Evolutionary conservation across 2,888 invertebrate species (phyloP), one percentile per base, ranked within the genome.

Genomic region (Idaea biselata): DNA sequence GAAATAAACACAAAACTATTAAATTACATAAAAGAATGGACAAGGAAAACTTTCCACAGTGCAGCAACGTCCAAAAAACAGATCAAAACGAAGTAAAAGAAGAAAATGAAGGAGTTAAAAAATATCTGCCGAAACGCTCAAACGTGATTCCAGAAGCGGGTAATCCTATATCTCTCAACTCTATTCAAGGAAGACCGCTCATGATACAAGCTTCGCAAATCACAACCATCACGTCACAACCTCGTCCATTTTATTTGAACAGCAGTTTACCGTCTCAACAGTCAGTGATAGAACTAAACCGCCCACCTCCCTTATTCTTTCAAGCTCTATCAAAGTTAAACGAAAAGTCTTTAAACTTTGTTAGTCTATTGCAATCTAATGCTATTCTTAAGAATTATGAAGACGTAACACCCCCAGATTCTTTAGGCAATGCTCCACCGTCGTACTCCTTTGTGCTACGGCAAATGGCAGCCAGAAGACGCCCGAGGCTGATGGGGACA

Each of bases 361-460:
- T 76, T 17, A 70, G 80, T 5, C 55, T 80, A 33, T 76, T 72
- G 31, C 70, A 68, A 58, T 69, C 76, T n/a, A 75, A 66, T 65
- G 32, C 67, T 8, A 55, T 64, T 1, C 25, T 62, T 58, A 67
- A 62, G 60, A 62, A 63, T 11, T 73, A 77, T 17, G 74, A 77
- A 16, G 86, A 88, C 55, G 60, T 86, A 33, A 78, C 84, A 0
- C 82, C 91, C 6, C 91, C 91, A 3, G 82, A 85, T 67, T 91
- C 91, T 0, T 74, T 91, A n/a, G 72, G 79, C 0, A 89, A 82
- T 65, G 91, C 91, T 7, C 91, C 91, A 3, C 91, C 91, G 0
- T 89, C 91, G 0, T 92, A 91, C 73, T 89, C 91, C 0, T 92
- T 88, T 68, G 91, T 92, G 6, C 77, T 91, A 60, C 75, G 89